A percentile compares a stretch with the other conserved stretches of the same genome.
These are phyloP conservation scores for Rhaphigaster nebulosa DNA, from an alignment of 2,888 invertebrate genomes.

Conservation along the genomic window DNA sequence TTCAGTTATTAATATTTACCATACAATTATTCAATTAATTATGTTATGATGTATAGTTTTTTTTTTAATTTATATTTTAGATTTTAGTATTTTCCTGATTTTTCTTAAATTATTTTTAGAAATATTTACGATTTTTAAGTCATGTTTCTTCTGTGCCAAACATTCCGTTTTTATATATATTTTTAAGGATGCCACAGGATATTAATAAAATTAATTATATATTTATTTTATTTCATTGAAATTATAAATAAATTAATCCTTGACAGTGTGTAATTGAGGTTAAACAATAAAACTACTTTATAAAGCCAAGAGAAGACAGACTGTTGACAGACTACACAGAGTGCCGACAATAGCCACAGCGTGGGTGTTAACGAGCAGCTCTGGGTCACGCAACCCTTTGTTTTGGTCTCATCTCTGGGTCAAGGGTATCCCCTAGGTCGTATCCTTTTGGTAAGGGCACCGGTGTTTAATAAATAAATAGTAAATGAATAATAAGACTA, in stretches of 20 bases:
- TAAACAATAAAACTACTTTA: not conserved
- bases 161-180: too few species aligned
- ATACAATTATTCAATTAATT: too few species aligned
- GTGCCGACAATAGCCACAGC: not conserved
- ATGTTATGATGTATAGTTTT: too few species aligned
- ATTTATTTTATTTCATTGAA: not conserved
- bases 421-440: not conserved
- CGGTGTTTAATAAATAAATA: not conserved
- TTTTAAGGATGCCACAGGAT: not conserved
- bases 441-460: not conserved
- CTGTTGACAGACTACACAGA: not conserved
- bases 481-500: too few species aligned
- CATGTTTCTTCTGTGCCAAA: too few species aligned
- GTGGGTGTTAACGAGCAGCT: not conserved
- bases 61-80: too few species aligned
- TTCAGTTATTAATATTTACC: too few species aligned
- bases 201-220: not conserved
- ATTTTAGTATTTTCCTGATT: too few species aligned
- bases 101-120: too few species aligned
- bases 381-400: slow-evolving; percentile 44
- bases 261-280: not conserved
- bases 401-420: slow-evolving; percentile 9
- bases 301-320: not conserved
- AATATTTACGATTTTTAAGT: too few species aligned
- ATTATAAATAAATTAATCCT: not conserved